Evolutionary conservation across 2,797 vertebrate genomes (phyloP), one percentile per base, ranked within the genome.

Genomic region (Sebastes ruberrimus): DNA sequence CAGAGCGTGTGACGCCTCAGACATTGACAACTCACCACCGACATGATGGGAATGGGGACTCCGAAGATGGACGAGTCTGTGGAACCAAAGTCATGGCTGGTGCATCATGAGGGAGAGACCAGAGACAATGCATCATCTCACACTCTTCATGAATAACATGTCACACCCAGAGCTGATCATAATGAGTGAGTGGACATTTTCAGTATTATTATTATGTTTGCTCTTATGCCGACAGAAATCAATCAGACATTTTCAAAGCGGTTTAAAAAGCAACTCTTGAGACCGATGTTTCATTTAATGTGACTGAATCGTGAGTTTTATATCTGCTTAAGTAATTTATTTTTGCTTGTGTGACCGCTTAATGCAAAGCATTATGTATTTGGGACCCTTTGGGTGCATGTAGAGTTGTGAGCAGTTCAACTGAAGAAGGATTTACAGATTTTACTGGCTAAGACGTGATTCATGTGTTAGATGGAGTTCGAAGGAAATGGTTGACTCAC

Each of bases 41-140:
- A 97, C 94, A 95, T 95, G 88, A 99, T 96, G 83, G 97, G 97
- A 92, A 99, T 95, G 86, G 97, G 85, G 11, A 94, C 92, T 7
- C 98, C 98, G 76, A 99, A 97, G 88, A 99, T 95, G 87, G 97
- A 96, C 7, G 95, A 78, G 90, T 98, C 97, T 67, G 96, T 91
- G 64, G 85, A 95, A 84, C 98, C 98, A 65, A 97, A 99, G 90
- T 95, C 88, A 88, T 96, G 94, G 86, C 98, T 99, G 93, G 75
- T 42, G 68, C 7, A 71, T 25, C 32, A 81, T 28, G 74, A 71
- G 61, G 63, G 49, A 86, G 67, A 84, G 61, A 86, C 5, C 60
- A 67, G 56, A 80, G 57, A 80, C 6, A 81, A 35, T 2, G 20
- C 5, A 80, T 82, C 49, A 49, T 55, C n/a, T 74, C 70, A 67